These are phyloP conservation scores for Chitala chitala DNA, from an alignment of 2,113 vertebrate species.

Conservation along the genomic window DNA sequence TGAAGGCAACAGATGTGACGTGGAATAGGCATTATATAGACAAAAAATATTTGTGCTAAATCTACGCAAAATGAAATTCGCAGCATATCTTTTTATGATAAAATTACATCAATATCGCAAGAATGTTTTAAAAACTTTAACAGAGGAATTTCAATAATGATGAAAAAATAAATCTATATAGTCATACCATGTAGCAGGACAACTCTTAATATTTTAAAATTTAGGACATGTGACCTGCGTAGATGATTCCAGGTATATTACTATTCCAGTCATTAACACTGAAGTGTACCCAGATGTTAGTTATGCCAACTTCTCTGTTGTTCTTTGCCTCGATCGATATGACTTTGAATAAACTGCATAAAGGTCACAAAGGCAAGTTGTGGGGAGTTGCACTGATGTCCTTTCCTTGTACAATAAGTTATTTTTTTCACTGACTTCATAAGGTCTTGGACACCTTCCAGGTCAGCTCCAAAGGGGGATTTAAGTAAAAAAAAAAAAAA, in stretches of 20 bases:
- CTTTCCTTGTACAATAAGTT: too few species aligned
- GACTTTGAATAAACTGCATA: neutral
- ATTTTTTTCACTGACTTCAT: neutral
- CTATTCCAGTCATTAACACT: neutral
- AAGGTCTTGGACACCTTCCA: neutral
- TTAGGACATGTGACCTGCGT: too few species aligned
- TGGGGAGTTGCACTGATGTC: neutral
- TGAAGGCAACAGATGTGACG: neutral
- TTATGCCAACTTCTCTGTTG: neutral
- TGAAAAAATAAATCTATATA: too few species aligned
- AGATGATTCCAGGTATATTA: neutral
- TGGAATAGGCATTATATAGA: neutral
- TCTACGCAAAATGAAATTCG: too few species aligned
- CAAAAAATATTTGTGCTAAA: neutral
- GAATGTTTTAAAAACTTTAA: too few species aligned
- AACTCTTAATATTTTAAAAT: neutral
- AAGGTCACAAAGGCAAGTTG: conserved; percentile 4
- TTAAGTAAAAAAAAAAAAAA: neutral
- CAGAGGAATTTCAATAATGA: neutral
- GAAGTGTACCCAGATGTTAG: neutral
- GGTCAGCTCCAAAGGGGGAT: neutral
- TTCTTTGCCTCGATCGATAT: neutral
- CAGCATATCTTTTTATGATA: too few species aligned
- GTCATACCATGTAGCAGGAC: neutral
- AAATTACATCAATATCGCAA: too few species aligned